Percentiles rank a stretch among this genome's conserved stretches.
phyloP scores from a whole-genome alignment of 2,888 invertebrate genomes.

The Meloe dianella region DNA sequence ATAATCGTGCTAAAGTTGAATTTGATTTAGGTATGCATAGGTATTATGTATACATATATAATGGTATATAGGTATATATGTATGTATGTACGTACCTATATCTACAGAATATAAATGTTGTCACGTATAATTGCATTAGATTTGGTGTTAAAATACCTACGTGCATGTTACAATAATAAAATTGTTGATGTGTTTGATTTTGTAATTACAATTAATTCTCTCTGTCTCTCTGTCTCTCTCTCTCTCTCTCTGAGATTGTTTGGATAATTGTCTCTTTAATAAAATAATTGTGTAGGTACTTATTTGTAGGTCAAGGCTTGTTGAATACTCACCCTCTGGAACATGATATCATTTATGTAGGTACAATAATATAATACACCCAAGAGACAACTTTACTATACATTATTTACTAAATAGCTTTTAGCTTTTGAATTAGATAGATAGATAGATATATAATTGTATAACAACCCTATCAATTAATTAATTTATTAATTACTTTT shows the following conservation, averaged over 20 bases:
- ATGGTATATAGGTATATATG: too few relatives aligned
- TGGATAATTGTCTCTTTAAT: neutral
- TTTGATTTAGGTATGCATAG: too few relatives aligned
- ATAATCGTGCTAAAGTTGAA: neutral
- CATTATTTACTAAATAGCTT: constrained; percentile 14
- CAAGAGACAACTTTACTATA: constrained; percentile 23
- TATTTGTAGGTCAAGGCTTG: constrained; percentile 32
- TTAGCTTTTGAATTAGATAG: too few relatives aligned
- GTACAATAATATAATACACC: constrained; percentile 10
- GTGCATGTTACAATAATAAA: constrained; percentile 13
- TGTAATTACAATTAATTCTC: too few relatives aligned
- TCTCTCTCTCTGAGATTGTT: neutral
- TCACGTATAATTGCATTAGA: constrained; percentile 32
- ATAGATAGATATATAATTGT: neutral
- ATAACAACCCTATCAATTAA: neutral
- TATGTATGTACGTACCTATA: too few relatives aligned
- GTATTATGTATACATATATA: too few relatives aligned
- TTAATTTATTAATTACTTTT: neutral
- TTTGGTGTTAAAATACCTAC: constrained; percentile 15
- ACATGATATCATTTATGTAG: constrained; percentile 12
- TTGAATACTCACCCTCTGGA: constrained; percentile 29
- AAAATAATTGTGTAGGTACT: constrained; percentile 7
- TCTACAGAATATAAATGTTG: constrained; percentile 26
- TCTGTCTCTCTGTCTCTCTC: too few relatives aligned
- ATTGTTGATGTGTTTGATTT: neutral